Percentiles rank a stretch among this genome's conserved stretches.
Conservation (phyloP, 1,140 invertebrate species). For the Physella acuta region DNA sequence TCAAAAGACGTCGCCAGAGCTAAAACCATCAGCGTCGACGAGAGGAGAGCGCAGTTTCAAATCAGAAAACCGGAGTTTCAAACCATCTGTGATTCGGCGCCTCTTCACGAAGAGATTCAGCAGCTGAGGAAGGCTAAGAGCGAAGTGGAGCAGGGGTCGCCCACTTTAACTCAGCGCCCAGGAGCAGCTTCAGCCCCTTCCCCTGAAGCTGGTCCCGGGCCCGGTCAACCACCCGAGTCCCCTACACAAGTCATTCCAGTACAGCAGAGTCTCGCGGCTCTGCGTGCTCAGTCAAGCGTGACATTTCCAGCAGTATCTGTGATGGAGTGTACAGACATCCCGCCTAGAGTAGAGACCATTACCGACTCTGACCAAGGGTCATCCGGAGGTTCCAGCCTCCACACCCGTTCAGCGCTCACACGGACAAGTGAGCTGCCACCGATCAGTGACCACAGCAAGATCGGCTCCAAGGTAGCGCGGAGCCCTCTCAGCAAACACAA, state of each 20-base stretch:
- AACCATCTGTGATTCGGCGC: conserved; percentile 5
- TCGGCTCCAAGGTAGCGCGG: background rate
- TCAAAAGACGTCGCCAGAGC: background rate
- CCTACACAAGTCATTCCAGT: conserved; percentile 32
- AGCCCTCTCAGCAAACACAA: conserved; percentile 24
- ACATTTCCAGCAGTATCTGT: conserved; percentile 33
- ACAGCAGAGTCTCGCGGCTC: conserved; percentile 22
- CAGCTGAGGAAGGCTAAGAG: conserved; percentile 12
- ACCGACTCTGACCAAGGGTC: background rate
- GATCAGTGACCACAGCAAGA: conserved; percentile 4
- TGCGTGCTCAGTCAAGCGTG: conserved; percentile 26
- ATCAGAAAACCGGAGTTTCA: background rate
- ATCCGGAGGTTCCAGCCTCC: background rate
- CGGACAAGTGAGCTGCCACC: conserved; percentile 1
- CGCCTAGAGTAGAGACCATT: conserved; percentile 8
- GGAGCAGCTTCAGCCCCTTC: conserved; percentile 26
- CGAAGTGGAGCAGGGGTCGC: conserved; percentile 37
- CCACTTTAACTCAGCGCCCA: conserved; percentile 24
- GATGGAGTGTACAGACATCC: conserved; percentile 34
- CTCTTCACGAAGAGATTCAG: background rate
- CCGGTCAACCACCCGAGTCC: conserved; percentile 21
- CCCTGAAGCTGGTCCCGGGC: conserved; percentile 9
- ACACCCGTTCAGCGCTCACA: background rate
- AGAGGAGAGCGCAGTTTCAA: background rate
- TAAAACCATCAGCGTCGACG: background rate